Evolutionary conservation across 2,888 invertebrate species (phyloP).

Genomic region (Eulithis testata): DNA sequence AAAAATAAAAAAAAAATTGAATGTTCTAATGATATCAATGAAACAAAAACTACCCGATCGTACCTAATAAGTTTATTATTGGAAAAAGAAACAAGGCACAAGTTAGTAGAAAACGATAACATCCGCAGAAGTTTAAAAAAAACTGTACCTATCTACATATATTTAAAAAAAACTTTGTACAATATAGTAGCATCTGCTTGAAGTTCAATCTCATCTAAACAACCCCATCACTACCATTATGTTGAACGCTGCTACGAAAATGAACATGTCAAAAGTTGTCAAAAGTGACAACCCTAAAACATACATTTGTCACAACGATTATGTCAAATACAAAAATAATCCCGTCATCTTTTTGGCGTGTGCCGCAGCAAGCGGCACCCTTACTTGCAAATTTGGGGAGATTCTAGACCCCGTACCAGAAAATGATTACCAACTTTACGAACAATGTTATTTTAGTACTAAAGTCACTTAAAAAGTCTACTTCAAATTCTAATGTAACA

Average conservation of each 20-base stretch:
- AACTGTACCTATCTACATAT: no score
- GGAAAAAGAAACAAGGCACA: no score
- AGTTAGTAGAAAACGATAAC: no score
- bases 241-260: conserved; percentile 54
- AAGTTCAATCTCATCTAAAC: conserved; percentile 39
- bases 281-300: conserved; percentile 72
- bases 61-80: no score
- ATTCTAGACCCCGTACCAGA: conserved; percentile 28
- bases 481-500: no score
- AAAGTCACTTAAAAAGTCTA: no score
- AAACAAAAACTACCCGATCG: no score
- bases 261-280: conserved; percentile 54
- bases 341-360: conserved; percentile 82
- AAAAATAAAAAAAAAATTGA: no score
- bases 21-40: no score
- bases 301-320: conserved; percentile 84
- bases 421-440: not conserved
- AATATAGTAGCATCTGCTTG: conserved; percentile 32
- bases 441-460: no score
- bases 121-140: no score
- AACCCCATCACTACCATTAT: conserved; percentile 46
- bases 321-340: conserved; percentile 85
- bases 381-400: conserved; percentile 80
- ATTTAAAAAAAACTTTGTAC: no score
- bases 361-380: conserved; percentile 63